A percentile compares a stretch with the other conserved stretches of the same genome.
Conservation (phyloP, 2,888 invertebrate species). For the Drosophila flavopinicola region DNA sequence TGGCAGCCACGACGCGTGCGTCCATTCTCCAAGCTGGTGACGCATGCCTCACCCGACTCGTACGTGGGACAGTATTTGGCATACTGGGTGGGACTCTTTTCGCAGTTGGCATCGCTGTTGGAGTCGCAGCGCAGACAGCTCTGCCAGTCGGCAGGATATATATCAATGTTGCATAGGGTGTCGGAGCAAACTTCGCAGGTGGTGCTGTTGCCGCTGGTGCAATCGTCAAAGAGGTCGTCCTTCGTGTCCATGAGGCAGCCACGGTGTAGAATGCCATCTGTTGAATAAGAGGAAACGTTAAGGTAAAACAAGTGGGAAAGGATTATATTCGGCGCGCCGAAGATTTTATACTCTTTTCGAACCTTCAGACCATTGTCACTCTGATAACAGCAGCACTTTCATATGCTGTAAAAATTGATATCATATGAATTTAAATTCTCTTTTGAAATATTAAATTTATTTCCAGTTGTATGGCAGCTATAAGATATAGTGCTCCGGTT, state of each 20-base stretch:
- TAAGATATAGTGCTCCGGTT: too few species aligned
- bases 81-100: constrained; percentile 47
- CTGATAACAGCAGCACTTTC: too few species aligned
- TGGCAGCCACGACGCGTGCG: constrained; percentile 76
- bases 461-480: too few species aligned
- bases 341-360: too few species aligned
- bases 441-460: too few species aligned
- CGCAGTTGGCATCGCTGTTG: constrained; percentile 56
- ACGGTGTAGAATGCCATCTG: constrained; percentile 71
- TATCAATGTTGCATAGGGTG: constrained; percentile 63
- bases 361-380: too few species aligned
- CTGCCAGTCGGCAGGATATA: constrained; percentile 73
- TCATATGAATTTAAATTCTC: too few species aligned
- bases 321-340: not conserved
- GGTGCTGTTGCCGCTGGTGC: constrained; percentile 47
- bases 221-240: constrained; percentile 64
- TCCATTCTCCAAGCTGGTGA: constrained; percentile 61
- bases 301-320: too few species aligned
- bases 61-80: constrained; percentile 66
- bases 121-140: constrained; percentile 78
- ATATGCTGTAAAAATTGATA: too few species aligned
- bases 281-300: too few species aligned
- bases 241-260: constrained; percentile 70
- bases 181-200: constrained; percentile 62
- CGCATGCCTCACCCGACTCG: constrained; percentile 62